Percentiles rank a stretch among this genome's conserved stretches.
These are phyloP conservation scores for Melitaea cinxia DNA, from an alignment of 1,140 invertebrate genomes.

Conservation along the genomic window DNA sequence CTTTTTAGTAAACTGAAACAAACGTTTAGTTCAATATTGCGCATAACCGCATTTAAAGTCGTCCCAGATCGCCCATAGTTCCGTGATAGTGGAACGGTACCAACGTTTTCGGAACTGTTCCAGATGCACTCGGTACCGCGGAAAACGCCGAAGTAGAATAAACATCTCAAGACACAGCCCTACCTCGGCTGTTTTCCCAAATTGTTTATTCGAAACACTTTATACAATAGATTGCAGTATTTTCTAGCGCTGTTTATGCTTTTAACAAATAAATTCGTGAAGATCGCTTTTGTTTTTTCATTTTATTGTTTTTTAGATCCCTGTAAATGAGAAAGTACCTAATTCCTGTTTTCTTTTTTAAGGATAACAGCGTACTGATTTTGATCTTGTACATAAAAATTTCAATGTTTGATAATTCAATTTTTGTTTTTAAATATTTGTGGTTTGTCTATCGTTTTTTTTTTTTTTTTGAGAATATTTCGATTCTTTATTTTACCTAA, in stretches of 20 bases:
- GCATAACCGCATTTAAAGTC: background rate
- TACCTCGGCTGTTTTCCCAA: conserved; percentile 26
- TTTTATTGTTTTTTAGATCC: background rate
- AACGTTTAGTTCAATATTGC: conserved; percentile 4
- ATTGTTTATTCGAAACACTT: conserved; percentile 33
- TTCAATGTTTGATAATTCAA: no score
- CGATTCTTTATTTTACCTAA: no score
- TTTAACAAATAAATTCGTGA: conserved; percentile 28
- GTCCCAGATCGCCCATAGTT: background rate
- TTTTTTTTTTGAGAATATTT: no score
- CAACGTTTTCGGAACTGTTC: no score
- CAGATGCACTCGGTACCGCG: conserved; percentile 16
- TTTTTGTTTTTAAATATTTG: no score
- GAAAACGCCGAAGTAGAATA: conserved; percentile 29
- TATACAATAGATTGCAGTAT: conserved; percentile 28
- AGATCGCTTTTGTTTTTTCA: conserved; percentile 15
- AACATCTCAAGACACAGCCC: conserved; percentile 32
- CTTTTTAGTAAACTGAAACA: background rate
- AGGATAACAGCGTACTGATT: no score
- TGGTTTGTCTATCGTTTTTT: no score
- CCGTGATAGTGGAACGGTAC: background rate
- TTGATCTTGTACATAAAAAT: no score
- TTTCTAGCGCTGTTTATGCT: conserved; percentile 20
- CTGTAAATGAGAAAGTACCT: background rate
- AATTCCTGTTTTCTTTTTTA: no score